Conservation (phyloP, 2,797 vertebrate species). For the Pantherophis vulpinus region DNA sequence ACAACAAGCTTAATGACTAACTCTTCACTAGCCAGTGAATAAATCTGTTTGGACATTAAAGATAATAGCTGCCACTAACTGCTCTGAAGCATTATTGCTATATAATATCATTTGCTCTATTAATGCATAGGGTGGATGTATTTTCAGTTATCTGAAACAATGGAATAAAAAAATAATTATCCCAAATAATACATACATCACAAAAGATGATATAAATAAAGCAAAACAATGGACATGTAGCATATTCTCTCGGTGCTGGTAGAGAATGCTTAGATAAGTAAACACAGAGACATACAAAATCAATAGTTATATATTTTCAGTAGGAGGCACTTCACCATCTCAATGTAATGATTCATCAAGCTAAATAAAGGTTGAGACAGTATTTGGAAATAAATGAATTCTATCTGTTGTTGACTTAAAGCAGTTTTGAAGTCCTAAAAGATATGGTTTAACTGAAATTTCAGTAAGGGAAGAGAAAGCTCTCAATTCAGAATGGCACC, state of each 20-base stretch:
- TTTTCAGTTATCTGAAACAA: slow-evolving; percentile 56
- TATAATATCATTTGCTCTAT: slow-evolving; percentile 31
- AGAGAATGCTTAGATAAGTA: slow-evolving; percentile 62
- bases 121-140: slow-evolving; percentile 61
- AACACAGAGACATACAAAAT: slow-evolving; percentile 30
- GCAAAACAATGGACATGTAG: slow-evolving; percentile 33
- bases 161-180: slow-evolving; percentile 60
- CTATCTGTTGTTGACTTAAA: slow-evolving; percentile 43
- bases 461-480: not conserved
- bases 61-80: slow-evolving; percentile 56
- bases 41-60: slow-evolving; percentile 55
- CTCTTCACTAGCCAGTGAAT: slow-evolving; percentile 46
- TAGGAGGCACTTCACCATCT: slow-evolving; percentile 48
- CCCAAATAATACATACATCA: slow-evolving; percentile 53
- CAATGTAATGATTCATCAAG: slow-evolving; percentile 39
- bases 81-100: slow-evolving; percentile 51
- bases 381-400: slow-evolving; percentile 38
- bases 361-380: slow-evolving; percentile 43
- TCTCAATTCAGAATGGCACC: not conserved
- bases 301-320: slow-evolving; percentile 58
- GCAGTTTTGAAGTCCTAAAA: slow-evolving; percentile 30
- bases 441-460: slow-evolving; percentile 29
- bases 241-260: slow-evolving; percentile 42
- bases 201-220: slow-evolving; percentile 20
- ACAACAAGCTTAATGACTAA: slow-evolving; percentile 46